phyloP scores from a whole-genome alignment of 2,797 vertebrate genomes.

The Myripristis murdjan region DNA sequence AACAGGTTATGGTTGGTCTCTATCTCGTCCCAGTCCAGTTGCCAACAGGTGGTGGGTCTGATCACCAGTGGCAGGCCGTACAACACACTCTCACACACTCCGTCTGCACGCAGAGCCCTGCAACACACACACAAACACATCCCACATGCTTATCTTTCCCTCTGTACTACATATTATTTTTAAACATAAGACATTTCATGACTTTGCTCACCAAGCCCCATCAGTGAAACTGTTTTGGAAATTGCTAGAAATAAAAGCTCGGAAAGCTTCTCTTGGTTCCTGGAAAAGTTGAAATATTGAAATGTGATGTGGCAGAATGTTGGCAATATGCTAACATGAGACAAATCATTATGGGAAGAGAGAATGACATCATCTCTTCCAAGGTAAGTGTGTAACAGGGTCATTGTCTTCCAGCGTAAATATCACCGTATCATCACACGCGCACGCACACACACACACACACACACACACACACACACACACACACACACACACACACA shows the following conservation, averaged over 20 bases:
- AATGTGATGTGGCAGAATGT: not conserved
- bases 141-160: slow-evolving; percentile 24
- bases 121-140: slow-evolving; percentile 49
- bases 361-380: slow-evolving; percentile 40
- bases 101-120: slow-evolving; percentile 89
- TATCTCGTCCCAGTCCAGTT: slow-evolving; percentile 96
- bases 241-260: too few species aligned
- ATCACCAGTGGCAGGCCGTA: slow-evolving; percentile 92
- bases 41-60: slow-evolving; percentile 93
- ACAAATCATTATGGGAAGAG: slow-evolving; percentile 14
- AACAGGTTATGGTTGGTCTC: slow-evolving; percentile 93
- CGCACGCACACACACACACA: slow-evolving; percentile 76
- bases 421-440: slow-evolving; percentile 48
- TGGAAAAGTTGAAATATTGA: not conserved
- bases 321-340: not conserved
- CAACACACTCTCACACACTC: slow-evolving; percentile 92
- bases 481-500: slow-evolving; percentile 26
- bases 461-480: not conserved
- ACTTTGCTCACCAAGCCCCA: too few species aligned
- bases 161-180: too few species aligned
- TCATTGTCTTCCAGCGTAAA: slow-evolving; percentile 38
- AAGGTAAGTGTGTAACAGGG: slow-evolving; percentile 26
- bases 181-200: not conserved
- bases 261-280: not conserved
- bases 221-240: too few species aligned